Evolutionary conservation across 2,797 vertebrate genomes (phyloP).

Genomic region (Acanthis flammea): DNA sequence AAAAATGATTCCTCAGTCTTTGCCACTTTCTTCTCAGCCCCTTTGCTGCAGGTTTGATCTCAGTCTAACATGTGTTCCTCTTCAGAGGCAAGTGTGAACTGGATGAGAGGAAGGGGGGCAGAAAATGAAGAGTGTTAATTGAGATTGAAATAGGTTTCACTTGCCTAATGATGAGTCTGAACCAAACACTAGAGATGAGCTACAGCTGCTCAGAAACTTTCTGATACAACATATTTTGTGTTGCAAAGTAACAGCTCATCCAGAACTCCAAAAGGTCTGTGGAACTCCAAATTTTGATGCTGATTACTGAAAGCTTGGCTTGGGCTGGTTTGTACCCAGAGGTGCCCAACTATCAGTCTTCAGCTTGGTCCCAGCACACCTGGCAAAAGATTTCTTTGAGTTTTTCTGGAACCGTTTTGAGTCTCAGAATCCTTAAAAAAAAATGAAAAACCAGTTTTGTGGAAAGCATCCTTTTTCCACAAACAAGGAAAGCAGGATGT

Average conservation of each 20-base stretch:
- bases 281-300: neutral
- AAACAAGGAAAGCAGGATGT: neutral
- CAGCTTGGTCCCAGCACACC: neutral
- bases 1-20: neutral
- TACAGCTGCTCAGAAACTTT: constrained; percentile 36
- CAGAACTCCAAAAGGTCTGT: neutral
- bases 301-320: neutral
- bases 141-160: neutral
- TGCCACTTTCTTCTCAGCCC: neutral
- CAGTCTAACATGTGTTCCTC: neutral
- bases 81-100: neutral
- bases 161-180: constrained; percentile 3
- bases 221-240: neutral
- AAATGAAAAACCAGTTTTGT: neutral
- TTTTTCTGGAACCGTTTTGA: neutral
- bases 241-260: neutral
- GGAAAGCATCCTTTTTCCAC: neutral
- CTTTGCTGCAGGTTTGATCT: neutral
- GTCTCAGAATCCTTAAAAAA: neutral
- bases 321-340: neutral
- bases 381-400: neutral
- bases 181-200: neutral
- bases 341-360: neutral
- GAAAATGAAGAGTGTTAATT: neutral
- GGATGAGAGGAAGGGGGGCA: neutral